phyloP scores from a whole-genome alignment of 2,113 vertebrate genomes.

The Podarcis cretensis region DNA sequence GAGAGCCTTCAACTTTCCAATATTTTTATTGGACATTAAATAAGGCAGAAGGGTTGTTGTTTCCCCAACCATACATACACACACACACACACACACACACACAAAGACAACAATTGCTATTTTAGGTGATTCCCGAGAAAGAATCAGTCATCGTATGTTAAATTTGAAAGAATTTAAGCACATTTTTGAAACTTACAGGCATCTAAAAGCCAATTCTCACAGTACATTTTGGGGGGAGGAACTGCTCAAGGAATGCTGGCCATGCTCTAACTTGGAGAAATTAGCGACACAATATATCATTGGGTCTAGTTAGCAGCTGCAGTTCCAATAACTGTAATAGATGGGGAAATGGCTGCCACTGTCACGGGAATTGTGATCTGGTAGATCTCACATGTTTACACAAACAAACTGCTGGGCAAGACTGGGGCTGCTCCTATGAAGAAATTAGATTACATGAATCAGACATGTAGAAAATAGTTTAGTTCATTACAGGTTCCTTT shows the following conservation, averaged over 20 bases:
- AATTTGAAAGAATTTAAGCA: conserved; percentile 8
- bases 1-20: conserved; percentile 1
- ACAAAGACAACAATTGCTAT: conserved; percentile 4
- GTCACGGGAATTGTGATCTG: neutral
- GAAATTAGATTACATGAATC: neutral
- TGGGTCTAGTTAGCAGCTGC: neutral
- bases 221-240: neutral
- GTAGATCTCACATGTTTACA: neutral
- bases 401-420: neutral
- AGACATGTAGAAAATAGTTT: neutral
- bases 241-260: neutral
- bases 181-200: neutral
- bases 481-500: neutral
- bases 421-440: neutral
- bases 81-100: no score
- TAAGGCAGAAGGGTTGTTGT: neutral
- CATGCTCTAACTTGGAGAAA: neutral
- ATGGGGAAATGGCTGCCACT: neutral
- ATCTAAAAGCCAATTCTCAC: neutral
- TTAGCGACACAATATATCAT: neutral
- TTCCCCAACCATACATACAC: no score
- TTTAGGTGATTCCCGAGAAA: conserved; percentile 18
- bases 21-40: conserved; percentile 15
- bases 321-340: neutral
- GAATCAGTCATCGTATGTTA: conserved; percentile 8